Evolutionary conservation across 2,113 vertebrate species (phyloP).

Genomic region (Dendropsophus ebraccatus): DNA sequence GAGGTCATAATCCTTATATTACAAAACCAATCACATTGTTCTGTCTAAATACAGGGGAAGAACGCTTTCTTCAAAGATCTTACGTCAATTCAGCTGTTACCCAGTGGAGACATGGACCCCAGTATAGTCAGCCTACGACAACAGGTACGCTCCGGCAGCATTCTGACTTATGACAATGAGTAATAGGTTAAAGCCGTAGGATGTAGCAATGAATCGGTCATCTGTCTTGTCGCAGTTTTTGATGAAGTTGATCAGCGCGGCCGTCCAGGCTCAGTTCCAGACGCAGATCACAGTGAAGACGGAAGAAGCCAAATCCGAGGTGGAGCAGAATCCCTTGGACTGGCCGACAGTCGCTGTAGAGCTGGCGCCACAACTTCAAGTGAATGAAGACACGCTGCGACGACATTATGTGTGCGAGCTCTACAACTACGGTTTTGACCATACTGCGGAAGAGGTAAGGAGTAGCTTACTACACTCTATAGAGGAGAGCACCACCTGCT

Average conservation of each 20-base stretch:
- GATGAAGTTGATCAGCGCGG: slow-evolving; percentile 81
- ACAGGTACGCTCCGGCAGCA: slow-evolving; percentile 74
- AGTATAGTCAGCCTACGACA: slow-evolving; percentile 82
- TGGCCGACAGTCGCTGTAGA: slow-evolving; percentile 87
- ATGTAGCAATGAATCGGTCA: neutral
- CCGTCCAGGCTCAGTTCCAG: slow-evolving; percentile 78
- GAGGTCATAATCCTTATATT: too few species aligned
- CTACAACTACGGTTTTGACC: slow-evolving; percentile 90
- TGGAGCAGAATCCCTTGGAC: slow-evolving; percentile 73
- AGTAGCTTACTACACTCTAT: too few species aligned
- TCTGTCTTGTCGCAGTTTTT: slow-evolving; percentile 78
- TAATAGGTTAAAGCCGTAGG: too few species aligned
- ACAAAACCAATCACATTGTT: neutral
- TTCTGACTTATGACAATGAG: neutral
- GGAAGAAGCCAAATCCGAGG: slow-evolving; percentile 61
- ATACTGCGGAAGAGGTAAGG: slow-evolving; percentile 87
- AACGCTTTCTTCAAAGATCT: slow-evolving; percentile 98
- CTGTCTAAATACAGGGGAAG: slow-evolving; percentile 81
- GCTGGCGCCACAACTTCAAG: slow-evolving; percentile 85
- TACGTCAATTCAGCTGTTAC: slow-evolving; percentile 92
- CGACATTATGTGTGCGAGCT: slow-evolving; percentile 92
- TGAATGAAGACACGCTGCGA: slow-evolving; percentile 83
- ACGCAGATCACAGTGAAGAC: slow-evolving; percentile 62
- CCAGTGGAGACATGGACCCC: slow-evolving; percentile 91
- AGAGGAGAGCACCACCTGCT: neutral